Percentiles rank a stretch among this genome's conserved stretches.
Conservation (phyloP, 53 echinoderm and acorn worm species). For the Zoroaster sp. region DNA sequence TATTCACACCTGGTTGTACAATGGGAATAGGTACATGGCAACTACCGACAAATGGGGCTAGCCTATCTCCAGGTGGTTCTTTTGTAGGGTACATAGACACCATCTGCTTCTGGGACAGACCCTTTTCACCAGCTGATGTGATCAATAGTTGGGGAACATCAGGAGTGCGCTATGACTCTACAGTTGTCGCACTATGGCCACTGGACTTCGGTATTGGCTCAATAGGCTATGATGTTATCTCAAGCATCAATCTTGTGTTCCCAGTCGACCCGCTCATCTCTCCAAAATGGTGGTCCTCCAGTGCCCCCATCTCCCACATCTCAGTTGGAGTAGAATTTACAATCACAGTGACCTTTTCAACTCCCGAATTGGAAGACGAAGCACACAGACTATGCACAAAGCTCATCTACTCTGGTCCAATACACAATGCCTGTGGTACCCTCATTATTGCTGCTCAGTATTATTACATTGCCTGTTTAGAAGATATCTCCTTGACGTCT, state of each 20-base stretch:
- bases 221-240: constrained; percentile 51
- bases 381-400: constrained; percentile 55
- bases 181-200: constrained; percentile 64
- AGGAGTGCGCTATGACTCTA: constrained; percentile 45
- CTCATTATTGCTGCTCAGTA: constrained; percentile 57
- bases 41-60: constrained; percentile 61
- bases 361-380: constrained; percentile 30
- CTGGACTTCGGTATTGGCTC: constrained; percentile 71
- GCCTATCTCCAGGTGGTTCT: constrained; percentile 46
- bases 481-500: constrained; percentile 57
- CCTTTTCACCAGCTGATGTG: constrained; percentile 68
- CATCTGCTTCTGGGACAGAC: constrained; percentile 50
- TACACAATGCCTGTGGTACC: constrained; percentile 51
- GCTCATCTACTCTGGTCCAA: constrained; percentile 61
- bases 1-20: constrained; percentile 67
- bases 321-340: constrained; percentile 9
- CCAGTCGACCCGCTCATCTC: constrained; percentile 52
- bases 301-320: constrained; percentile 50
- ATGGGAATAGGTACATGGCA: constrained; percentile 87
- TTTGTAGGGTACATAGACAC: constrained; percentile 63
- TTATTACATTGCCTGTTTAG: constrained; percentile 75
- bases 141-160: constrained; percentile 61
- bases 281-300: constrained; percentile 69
- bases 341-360: constrained; percentile 53
- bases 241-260: constrained; percentile 49